These are phyloP conservation scores for cattle (Bos taurus) DNA, from an alignment of 2,113 vertebrate genomes.

Conservation along the genomic window ARS-UCD2.0 NC_037333.1:109042501-109043000, in stretches of 20 bases:
- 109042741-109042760: not conserved
- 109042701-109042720: not conserved
- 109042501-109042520: not conserved
- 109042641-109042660: not conserved
- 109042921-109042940: not conserved
- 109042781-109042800: not conserved
- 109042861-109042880: not conserved
- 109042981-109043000: not conserved
- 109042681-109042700: not conserved
- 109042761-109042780: not conserved
- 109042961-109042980: not conserved
- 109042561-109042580: not conserved
- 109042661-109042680: not conserved
- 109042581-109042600: not conserved
- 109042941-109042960: not conserved
- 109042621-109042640: not conserved
- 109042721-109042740: not conserved
- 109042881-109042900: not conserved
- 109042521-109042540: not conserved
- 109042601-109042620: not conserved
- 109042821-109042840: not conserved
- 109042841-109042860: not conserved
- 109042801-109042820: not conserved
- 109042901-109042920: not conserved
- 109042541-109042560: not conserved